Evolutionary conservation across 1,140 invertebrate species (phyloP).

Genomic region (Colletes gigas): DNA sequence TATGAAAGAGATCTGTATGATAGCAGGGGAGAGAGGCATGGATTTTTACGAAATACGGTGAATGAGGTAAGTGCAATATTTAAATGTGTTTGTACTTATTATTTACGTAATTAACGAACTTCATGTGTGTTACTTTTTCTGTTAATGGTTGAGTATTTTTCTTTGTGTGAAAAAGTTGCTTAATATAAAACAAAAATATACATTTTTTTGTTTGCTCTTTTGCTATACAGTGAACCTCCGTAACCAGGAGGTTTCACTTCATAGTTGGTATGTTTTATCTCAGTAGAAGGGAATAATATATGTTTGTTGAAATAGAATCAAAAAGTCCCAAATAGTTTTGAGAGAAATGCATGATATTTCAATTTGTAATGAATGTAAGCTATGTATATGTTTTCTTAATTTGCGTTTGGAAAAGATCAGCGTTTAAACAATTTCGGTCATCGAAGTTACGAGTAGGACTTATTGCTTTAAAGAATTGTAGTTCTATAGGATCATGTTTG

Average conservation of each 20-base stretch:
- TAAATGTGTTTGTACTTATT: not conserved
- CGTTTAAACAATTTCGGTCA: not conserved
- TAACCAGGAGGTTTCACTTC: not conserved
- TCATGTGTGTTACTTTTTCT: constrained; percentile 25
- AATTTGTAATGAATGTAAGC: not conserved
- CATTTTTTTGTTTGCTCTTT: not conserved
- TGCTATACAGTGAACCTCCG: not conserved
- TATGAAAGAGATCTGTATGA: constrained; percentile 79
- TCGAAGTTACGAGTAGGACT: not conserved
- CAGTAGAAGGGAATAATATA: not conserved
- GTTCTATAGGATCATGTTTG: too few species aligned
- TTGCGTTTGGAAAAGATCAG: not conserved
- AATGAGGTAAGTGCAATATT: constrained; percentile 69
- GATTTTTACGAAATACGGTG: constrained; percentile 47
- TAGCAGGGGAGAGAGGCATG: constrained; percentile 71
- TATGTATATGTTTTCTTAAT: not conserved
- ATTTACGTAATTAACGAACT: constrained; percentile 11
- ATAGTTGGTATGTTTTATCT: not conserved
- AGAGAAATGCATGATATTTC: constrained; percentile 7
- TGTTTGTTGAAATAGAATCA: not conserved
- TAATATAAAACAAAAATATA: not conserved
- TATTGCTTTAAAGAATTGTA: not conserved
- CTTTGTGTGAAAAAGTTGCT: constrained; percentile 1
- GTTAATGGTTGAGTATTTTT: constrained; percentile 20
- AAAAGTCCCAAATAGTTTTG: not conserved